phyloP scores from a whole-genome alignment of 2,888 invertebrate genomes.

The Epistrophe eligans region DNA sequence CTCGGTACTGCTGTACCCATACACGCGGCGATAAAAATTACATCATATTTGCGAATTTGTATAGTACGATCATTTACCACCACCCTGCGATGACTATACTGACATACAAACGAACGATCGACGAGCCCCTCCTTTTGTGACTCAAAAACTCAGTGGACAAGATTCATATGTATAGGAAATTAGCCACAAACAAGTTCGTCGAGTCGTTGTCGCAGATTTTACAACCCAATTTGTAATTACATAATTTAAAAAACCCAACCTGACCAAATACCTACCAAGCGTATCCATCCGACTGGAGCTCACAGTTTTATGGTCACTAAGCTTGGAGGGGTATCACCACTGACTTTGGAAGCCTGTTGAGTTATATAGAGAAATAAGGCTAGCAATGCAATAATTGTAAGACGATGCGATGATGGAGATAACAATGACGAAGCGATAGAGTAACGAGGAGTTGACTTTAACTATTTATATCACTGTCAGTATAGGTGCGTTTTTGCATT shows the following conservation, averaged over 20 bases:
- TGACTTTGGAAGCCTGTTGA: constrained; percentile 17
- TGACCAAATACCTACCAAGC: constrained; percentile 56
- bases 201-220: constrained; percentile 24
- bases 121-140: constrained; percentile 28
- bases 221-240: constrained; percentile 64
- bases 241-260: constrained; percentile 33
- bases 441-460: neutral
- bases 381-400: constrained; percentile 1
- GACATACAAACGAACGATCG: neutral
- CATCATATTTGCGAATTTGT: constrained; percentile 27
- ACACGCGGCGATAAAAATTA: neutral
- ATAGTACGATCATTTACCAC: constrained; percentile 7
- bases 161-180: constrained; percentile 20
- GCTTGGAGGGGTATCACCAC: neutral
- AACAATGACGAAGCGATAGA: neutral
- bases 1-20: constrained; percentile 10
- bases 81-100: neutral
- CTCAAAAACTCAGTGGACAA: neutral
- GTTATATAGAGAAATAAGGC: constrained; percentile 15
- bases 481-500: constrained; percentile 23
- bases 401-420: constrained; percentile 1
- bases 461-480: neutral
- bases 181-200: constrained; percentile 18
- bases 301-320: constrained; percentile 35
- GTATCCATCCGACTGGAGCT: constrained; percentile 47